Evolutionary conservation across 35 echinoderm and acorn worm species (phyloP), one percentile per base, ranked within the genome.

Genomic region (Chiridota heheva): DNA sequence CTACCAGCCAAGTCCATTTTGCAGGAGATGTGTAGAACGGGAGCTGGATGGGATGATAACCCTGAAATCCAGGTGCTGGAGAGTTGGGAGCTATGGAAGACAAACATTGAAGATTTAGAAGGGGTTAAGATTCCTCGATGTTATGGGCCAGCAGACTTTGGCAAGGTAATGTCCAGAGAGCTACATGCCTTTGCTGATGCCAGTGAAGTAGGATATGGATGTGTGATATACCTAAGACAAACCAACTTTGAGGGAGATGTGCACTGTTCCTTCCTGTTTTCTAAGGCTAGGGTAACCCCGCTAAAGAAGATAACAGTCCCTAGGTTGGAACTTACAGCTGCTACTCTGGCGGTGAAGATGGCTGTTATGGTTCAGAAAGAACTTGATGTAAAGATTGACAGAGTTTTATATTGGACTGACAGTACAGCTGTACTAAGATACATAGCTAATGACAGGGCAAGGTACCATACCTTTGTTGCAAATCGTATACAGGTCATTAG

Each of bases 101-200:
- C 26, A 8, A 24, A 78, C 4, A 8, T 78, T 7, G 2, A 25
- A 8, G 20, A 78, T 3, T 48, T 89, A n/a, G 20, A 35, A 22
- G 15, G 31, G 5, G 24, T 89, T 0, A 73, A 89, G 20, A 61
- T 89, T 6, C 37, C 28, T 17, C 42, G 87, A 48, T 89, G 87
- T 35, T 82, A 61, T 43, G 63, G 75, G 66, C 77, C 87, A 60
- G 25, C 37, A 3, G 31, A 47, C 42, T 78, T 67, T 38, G 75
- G 74, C 0, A 17, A 58, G 15, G 27, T 82, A 8, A 72, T 61
- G 47, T 13, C 48, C 0, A 36, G 41, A 0, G 65, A 90, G 38
- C 3, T 90, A 5, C 87, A 90, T 32, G 79, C 82, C 33, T 90
- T 90, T 55, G 76, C 70, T 16, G 87, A 90, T 76, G 87, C 87